Evolutionary conservation across 1,140 invertebrate species (phyloP).

Genomic region (Bombus waltoni): DNA sequence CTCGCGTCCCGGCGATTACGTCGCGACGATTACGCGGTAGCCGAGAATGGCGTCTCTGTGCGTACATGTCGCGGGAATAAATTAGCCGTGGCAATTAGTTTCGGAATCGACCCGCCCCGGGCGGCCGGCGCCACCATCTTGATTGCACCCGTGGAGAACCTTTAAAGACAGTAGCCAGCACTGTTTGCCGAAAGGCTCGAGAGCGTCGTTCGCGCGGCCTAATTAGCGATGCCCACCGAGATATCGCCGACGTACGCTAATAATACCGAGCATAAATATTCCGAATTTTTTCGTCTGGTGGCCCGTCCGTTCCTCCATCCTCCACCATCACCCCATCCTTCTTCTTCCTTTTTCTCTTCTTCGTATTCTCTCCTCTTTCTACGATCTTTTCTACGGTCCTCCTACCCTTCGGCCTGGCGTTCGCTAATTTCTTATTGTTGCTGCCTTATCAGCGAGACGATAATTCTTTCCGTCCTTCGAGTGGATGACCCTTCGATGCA

Average conservation of each 20-base stretch:
- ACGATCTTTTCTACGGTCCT: not conserved
- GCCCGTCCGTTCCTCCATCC: constrained; percentile 45
- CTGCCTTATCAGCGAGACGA: too few species aligned
- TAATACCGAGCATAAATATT: constrained; percentile 82
- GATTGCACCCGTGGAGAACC: constrained; percentile 74
- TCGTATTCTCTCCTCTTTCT: not conserved
- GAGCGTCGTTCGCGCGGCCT: constrained; percentile 75
- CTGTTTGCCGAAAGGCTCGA: constrained; percentile 81
- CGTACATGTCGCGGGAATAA: constrained; percentile 80
- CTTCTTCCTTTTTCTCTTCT: constrained; percentile 2
- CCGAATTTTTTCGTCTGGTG: constrained; percentile 78
- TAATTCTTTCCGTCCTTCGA: not conserved
- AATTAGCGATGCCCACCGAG: constrained; percentile 83
- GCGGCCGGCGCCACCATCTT: constrained; percentile 82
- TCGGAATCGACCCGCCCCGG: constrained; percentile 79
- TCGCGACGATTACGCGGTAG: constrained; percentile 72
- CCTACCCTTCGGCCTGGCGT: too few species aligned
- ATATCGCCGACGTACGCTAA: constrained; percentile 81
- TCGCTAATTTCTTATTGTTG: constrained; percentile 35
- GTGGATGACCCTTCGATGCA: too few species aligned
- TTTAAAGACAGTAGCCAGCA: constrained; percentile 81
- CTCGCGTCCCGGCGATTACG: constrained; percentile 52
- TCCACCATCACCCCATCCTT: constrained; percentile 5
- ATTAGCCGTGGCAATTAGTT: constrained; percentile 83
- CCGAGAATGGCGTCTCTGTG: constrained; percentile 78